These are phyloP conservation scores for Villa cingulata DNA, from an alignment of 2,888 invertebrate genomes.

Conservation along the genomic window DNA sequence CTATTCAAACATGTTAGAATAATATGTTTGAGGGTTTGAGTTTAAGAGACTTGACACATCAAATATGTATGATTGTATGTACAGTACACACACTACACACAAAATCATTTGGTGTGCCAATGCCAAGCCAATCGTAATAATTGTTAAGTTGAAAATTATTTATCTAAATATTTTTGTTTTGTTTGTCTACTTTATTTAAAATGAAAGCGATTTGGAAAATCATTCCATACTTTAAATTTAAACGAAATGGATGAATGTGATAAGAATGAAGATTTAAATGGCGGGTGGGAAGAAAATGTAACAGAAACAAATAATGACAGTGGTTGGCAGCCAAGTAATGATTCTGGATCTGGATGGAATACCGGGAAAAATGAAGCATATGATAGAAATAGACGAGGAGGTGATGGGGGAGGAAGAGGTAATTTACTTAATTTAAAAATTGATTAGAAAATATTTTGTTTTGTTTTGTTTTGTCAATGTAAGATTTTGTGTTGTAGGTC, in stretches of 20 bases:
- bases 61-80: too few relatives aligned
- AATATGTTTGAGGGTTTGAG: too few relatives aligned
- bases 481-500: not conserved
- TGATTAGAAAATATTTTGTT: not conserved
- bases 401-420: not conserved
- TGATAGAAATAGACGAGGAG: not conserved
- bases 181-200: slow-evolving; percentile 8
- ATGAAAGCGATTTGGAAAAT: not conserved
- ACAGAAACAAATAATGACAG: slow-evolving; percentile 9
- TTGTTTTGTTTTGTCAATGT: not conserved
- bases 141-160: too few relatives aligned
- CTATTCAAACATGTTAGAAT: too few relatives aligned
- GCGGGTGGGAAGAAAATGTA: slow-evolving; percentile 34
- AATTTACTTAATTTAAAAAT: not conserved
- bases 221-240: too few relatives aligned
- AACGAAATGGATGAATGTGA: too few relatives aligned
- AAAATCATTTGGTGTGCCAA: too few relatives aligned
- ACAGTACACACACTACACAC: too few relatives aligned
- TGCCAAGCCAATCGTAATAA: too few relatives aligned
- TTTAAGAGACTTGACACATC: too few relatives aligned
- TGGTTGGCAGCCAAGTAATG: too few relatives aligned
- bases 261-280: slow-evolving; percentile 11
- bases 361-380: not conserved
- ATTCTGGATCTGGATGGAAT: not conserved
- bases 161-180: slow-evolving; percentile 6